Evolutionary conservation across 2,888 invertebrate genomes (phyloP), one percentile per base, ranked within the genome.

Genomic region (Dryadula phaetusa): DNA sequence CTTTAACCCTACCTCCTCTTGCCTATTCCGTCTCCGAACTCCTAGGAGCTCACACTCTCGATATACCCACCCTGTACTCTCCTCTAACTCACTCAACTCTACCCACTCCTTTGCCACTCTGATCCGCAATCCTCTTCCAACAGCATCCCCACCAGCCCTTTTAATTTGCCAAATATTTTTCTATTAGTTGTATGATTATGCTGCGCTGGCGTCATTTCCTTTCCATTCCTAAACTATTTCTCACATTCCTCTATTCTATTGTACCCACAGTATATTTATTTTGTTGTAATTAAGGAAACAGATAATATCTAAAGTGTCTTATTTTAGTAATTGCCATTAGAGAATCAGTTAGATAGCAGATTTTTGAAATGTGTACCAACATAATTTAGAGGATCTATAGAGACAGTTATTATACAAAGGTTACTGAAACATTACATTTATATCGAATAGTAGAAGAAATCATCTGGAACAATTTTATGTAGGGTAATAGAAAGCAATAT

Each of bases 41-140:
- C 73, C 93, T 97, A 65, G 96, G 96, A 49, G 91, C 92, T 58
- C 94, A 94, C 70, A 94, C 96, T 14, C 94, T 97, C 61, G 97
- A 97, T 83, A 95, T 96, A 80, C 94, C 95, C 69, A 93, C 95
- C 66, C 93, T 95, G 61, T 94, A 95, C 75, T 93, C 94, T 28
- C 93, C 95, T n/a, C 93, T 96, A 70, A 95, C 96, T 64, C 95
- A 96, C 84, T 95, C 96, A 92, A 94, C 95, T 49, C 83, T 91
- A 78, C 94, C 92, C 6, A 85, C 90, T 20, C 87, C 91, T 62
- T 68, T 94, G 78, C 87, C 90, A 65, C 92, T 93, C 82, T 93
- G 93, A 93, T 93, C 93, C 90, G 83, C 93, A 74, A 86, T 93
- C 75, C 85, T 93, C 70, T 90, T 93, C 74, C 93, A 92, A 82